Percentiles rank a stretch among this genome's conserved stretches.
These are phyloP conservation scores for Sesia bembeciformis DNA, from an alignment of 2,888 invertebrate species.

Conservation along the genomic window DNA sequence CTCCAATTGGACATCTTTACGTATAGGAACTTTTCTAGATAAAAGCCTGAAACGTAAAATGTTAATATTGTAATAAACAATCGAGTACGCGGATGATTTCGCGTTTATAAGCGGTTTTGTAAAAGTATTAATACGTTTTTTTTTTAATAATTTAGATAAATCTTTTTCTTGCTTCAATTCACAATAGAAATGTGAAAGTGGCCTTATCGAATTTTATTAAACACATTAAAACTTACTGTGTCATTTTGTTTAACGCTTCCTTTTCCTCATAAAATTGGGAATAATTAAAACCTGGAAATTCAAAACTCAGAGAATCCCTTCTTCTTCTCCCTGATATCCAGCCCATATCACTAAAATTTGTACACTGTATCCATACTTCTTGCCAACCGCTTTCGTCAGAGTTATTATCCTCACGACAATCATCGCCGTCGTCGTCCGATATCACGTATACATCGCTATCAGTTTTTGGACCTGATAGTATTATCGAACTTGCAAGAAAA, in stretches of 20 bases:
- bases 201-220: neutral
- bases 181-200: no score
- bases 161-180: no score
- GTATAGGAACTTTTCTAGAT: neutral
- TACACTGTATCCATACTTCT: slow-evolving; percentile 42
- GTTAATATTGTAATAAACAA: neutral
- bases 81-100: neutral
- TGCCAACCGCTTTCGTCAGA: slow-evolving; percentile 7
- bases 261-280: slow-evolving; percentile 37
- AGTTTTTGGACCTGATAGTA: slow-evolving; percentile 13
- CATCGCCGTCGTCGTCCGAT: slow-evolving; percentile 26
- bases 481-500: slow-evolving; percentile 25
- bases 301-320: slow-evolving; percentile 32
- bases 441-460: slow-evolving; percentile 20
- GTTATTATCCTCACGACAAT: slow-evolving; percentile 7
- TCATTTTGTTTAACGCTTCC: slow-evolving; percentile 45
- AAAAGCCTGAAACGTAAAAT: neutral
- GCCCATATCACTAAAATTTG: slow-evolving; percentile 35
- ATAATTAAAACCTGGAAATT: slow-evolving; percentile 48
- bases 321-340: slow-evolving; percentile 35
- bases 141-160: no score
- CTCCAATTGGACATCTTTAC: neutral
- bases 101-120: no score
- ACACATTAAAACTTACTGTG: slow-evolving; percentile 37
- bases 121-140: no score